Base-by-base conservation (phyloP, 1,140 invertebrate species). In the Theocolax elegans region DNA sequence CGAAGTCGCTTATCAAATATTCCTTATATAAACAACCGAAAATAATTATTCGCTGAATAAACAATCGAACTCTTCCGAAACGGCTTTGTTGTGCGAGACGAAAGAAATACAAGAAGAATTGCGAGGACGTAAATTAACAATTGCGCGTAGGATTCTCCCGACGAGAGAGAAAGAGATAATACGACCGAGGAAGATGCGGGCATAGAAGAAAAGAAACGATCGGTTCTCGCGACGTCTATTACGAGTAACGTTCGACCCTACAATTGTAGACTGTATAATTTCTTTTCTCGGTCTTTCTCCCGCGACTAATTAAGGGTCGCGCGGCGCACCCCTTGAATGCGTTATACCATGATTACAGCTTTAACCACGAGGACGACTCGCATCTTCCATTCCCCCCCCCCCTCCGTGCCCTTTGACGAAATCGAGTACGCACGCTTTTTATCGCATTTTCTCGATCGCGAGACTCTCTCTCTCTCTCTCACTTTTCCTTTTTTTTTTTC, bases 91-190 rank as follows among this genome's bases (percentile, higher is more conserved):
- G n/a, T n/a, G n/a, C n/a, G n/a, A n/a, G n/a, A n/a, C n/a, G n/a
- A n/a, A 27, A 51, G 31, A n/a, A 6, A 53, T 13, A 29, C 25
- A 17, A n/a, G 74, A 25, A 49, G 40, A 54, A 64, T 49, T 23
- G 21, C 3, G 21, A 51, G 64, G 13, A 63, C 46, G 40, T 67
- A 67, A 67, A 48, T 69, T 69, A 3, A 68, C 21, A 68, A 68
- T 49, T 49, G 29, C 3, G 12, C 19, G 3, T 3, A 29, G 51
- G 29, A 53, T 17, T 29, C 4, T 1, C n/a, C 1, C 19, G 21
- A 60, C 56, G 1, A 40, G 51, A 74, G 71, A 73, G 72, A 75
- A 69, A 48, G 29, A 67, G 62, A 7, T n/a, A 31, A 35, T 49
- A 42, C 54, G 23, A 67, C 19, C 35, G 21, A 56, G 19, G 67